These are phyloP conservation scores for Pedetes capensis DNA, from an alignment of 2,113 vertebrate genomes.

Conservation along the genomic window DNA sequence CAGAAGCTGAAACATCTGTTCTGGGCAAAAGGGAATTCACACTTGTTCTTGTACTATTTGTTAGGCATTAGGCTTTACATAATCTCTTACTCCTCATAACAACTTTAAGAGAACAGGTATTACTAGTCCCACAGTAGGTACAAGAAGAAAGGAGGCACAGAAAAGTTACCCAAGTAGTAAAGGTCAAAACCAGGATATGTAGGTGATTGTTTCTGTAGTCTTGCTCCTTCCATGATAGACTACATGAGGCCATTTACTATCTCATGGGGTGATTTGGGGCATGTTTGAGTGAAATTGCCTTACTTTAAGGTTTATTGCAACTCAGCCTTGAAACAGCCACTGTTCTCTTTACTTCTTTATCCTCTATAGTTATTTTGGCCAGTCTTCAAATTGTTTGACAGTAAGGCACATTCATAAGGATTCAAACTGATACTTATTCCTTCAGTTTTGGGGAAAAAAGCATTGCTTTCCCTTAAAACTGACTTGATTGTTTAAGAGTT, in stretches of 20 bases:
- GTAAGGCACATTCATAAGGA: slow-evolving; percentile 21
- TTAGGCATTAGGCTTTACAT: not conserved
- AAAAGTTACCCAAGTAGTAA: not conserved
- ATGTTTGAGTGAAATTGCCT: not conserved
- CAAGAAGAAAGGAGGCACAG: not conserved
- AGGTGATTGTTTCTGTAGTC: not conserved
- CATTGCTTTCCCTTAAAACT: slow-evolving; percentile 26
- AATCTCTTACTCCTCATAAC: not conserved
- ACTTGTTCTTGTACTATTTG: not conserved
- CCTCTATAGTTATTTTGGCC: not conserved
- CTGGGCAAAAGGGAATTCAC: not conserved
- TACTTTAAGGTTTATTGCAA: not conserved
- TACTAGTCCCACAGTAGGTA: not conserved
- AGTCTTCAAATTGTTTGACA: not conserved
- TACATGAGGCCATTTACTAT: not conserved
- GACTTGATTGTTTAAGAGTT: slow-evolving; percentile 4
- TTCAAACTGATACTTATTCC: not conserved
- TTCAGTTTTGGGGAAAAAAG: not conserved
- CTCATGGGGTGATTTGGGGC: not conserved
- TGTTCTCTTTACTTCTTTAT: not conserved
- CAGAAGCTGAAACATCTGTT: not conserved
- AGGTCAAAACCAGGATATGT: not conserved
- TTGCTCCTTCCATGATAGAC: not conserved
- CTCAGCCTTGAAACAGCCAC: not conserved
- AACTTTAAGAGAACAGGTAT: slow-evolving; percentile 44